Evolutionary conservation across 2,797 vertebrate species (phyloP).

Genomic region (Gadopsis marmoratus): DNA sequence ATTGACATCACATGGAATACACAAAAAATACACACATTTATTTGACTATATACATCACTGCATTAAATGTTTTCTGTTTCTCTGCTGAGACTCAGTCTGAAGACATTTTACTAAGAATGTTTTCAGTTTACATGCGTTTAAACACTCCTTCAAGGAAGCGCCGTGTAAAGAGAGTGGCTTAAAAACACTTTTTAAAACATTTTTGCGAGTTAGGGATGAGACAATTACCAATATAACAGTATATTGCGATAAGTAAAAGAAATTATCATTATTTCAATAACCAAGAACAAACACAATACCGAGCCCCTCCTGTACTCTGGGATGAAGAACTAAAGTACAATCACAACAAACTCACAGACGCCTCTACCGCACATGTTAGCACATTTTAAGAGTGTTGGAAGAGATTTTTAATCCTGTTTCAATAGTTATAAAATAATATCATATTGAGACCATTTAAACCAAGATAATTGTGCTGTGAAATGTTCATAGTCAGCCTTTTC

Average conservation of each 20-base stretch:
- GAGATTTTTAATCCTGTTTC: background rate
- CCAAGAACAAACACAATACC: background rate
- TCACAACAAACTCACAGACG: background rate
- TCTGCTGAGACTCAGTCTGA: background rate
- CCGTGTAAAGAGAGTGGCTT: background rate
- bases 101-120: background rate
- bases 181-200: background rate
- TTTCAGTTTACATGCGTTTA: background rate
- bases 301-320: background rate
- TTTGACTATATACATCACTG: background rate
- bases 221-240: background rate
- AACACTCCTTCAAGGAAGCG: background rate
- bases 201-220: background rate
- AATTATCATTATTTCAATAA: background rate
- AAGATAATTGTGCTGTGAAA: background rate
- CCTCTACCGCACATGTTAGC: background rate
- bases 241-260: background rate
- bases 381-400: background rate
- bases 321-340: too few relatives aligned
- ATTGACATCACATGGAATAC: background rate
- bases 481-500: conserved; percentile 1
- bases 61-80: background rate
- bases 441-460: background rate
- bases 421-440: background rate
- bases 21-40: conserved; percentile 16